phyloP scores from a whole-genome alignment of 2,888 invertebrate genomes.

The Nycteola revayana region DNA sequence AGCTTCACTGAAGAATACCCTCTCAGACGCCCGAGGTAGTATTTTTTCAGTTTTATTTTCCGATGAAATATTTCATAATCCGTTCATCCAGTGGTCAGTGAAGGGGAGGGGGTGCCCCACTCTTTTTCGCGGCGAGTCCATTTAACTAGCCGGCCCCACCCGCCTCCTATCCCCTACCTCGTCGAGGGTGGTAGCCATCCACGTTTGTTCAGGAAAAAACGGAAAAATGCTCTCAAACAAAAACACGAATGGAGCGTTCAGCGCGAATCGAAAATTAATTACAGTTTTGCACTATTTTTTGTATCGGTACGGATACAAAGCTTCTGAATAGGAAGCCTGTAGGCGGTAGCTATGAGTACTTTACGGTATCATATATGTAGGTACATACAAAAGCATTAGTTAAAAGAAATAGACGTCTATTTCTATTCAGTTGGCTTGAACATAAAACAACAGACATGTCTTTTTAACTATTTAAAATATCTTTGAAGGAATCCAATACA shows the following conservation, averaged over 20 bases:
- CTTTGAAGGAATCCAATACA: too few species aligned
- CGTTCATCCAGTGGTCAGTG: constrained; percentile 66
- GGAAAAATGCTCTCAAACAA: constrained; percentile 61
- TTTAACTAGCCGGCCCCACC: constrained; percentile 45
- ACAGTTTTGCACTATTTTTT: constrained; percentile 56
- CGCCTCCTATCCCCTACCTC: constrained; percentile 23
- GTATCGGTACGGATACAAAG: constrained; percentile 30
- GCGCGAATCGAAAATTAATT: constrained; percentile 75
- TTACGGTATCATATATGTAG: too few species aligned
- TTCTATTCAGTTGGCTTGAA: too few species aligned
- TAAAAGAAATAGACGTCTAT: too few species aligned
- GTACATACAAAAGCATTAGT: too few species aligned
- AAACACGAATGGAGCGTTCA: constrained; percentile 58
- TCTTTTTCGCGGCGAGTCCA: constrained; percentile 52
- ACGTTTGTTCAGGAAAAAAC: constrained; percentile 62
- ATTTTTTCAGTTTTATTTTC: constrained; percentile 53
- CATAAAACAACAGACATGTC: too few species aligned
- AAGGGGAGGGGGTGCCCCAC: constrained; percentile 40
- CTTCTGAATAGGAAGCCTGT: constrained; percentile 13
- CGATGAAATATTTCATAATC: constrained; percentile 71
- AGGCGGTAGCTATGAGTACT: too few species aligned
- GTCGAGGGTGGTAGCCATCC: constrained; percentile 45
- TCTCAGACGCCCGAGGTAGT: constrained; percentile 30
- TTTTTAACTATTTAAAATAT: too few species aligned
- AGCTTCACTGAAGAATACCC: constrained; percentile 29